Percentiles rank a stretch among this genome's conserved stretches.
Evolutionary conservation across 2,888 invertebrate species (phyloP).

Genomic region (Platynereis dumerilii): DNA sequence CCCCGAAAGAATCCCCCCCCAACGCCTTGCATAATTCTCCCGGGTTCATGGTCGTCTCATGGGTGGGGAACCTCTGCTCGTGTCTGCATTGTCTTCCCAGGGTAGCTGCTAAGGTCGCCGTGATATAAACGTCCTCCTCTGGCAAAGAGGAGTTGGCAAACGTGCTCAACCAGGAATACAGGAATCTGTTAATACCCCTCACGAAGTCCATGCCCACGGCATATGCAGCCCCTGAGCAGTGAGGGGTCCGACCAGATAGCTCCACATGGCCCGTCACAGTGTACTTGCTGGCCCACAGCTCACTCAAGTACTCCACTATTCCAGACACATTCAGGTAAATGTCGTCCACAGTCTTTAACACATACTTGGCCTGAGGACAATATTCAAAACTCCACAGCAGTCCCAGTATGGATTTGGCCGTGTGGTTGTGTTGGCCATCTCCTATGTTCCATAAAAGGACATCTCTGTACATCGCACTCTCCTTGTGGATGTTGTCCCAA

Average conservation of each 20-base stretch:
- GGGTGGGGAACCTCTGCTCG: slow-evolving; percentile 14
- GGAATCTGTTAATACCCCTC: no score
- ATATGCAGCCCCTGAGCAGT: no score
- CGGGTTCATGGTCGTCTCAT: background rate
- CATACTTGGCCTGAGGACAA: slow-evolving; percentile 18
- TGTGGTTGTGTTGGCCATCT: slow-evolving; percentile 19
- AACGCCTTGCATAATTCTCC: background rate
- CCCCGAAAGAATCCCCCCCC: background rate
- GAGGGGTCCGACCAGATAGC: no score
- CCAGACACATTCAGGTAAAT: slow-evolving; percentile 18
- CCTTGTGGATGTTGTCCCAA: slow-evolving; percentile 11
- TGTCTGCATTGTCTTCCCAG: slow-evolving; percentile 12
- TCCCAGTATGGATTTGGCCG: slow-evolving; percentile 16
- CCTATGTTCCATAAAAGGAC: slow-evolving; percentile 10
- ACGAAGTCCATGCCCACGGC: no score
- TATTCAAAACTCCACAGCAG: slow-evolving; percentile 5
- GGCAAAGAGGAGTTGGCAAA: background rate
- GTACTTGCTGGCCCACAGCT: background rate
- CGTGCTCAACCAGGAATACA: no score
- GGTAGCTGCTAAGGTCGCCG: slow-evolving; percentile 12
- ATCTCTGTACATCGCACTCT: slow-evolving; percentile 12
- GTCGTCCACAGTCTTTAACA: slow-evolving; percentile 21
- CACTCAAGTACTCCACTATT: background rate
- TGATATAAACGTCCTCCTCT: slow-evolving; percentile 20
- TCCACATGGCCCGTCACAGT: no score